Percentiles rank a stretch among this genome's conserved stretches.
Evolutionary conservation across 2,888 invertebrate species (phyloP).

Genomic region (Trileptium ribeirensis): DNA sequence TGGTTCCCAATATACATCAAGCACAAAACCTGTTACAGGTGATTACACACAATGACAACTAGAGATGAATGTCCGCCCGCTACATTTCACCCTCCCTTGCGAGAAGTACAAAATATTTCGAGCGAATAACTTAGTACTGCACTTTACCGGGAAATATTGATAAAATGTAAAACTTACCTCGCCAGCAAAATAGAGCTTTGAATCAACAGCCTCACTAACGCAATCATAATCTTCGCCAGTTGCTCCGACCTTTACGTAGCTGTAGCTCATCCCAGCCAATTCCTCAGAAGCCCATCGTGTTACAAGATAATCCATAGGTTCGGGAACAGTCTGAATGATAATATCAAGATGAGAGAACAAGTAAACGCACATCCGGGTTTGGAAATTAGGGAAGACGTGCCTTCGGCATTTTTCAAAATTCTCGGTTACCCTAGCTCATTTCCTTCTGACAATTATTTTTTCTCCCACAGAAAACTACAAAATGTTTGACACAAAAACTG

Average conservation of each 20-base stretch:
- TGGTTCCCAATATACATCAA: too few relatives aligned
- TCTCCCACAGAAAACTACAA: too few relatives aligned
- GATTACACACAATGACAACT: too few relatives aligned
- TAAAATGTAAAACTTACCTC: constrained; percentile 50
- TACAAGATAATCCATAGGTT: constrained; percentile 52
- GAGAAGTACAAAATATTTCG: not conserved
- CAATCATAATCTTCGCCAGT: constrained; percentile 52
- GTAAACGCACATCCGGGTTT: too few relatives aligned
- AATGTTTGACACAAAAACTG: too few relatives aligned
- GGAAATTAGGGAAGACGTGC: too few relatives aligned
- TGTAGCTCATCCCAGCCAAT: constrained; percentile 54
- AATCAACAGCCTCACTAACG: constrained; percentile 51
- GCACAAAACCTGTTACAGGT: too few relatives aligned
- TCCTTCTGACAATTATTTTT: constrained; percentile 18
- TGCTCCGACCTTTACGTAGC: constrained; percentile 53
- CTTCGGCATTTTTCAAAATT: not conserved
- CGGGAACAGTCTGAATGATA: constrained; percentile 49
- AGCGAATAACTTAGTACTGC: not conserved
- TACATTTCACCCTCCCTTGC: too few relatives aligned
- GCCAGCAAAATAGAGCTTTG: constrained; percentile 55
- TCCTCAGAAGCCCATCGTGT: constrained; percentile 54
- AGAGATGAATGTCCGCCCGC: too few relatives aligned
- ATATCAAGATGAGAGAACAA: not conserved
- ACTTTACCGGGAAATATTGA: too few relatives aligned
- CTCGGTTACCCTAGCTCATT: constrained; percentile 13